Conservation (phyloP, 2,797 vertebrate genomes). For the Delichon dasypus region DNA sequence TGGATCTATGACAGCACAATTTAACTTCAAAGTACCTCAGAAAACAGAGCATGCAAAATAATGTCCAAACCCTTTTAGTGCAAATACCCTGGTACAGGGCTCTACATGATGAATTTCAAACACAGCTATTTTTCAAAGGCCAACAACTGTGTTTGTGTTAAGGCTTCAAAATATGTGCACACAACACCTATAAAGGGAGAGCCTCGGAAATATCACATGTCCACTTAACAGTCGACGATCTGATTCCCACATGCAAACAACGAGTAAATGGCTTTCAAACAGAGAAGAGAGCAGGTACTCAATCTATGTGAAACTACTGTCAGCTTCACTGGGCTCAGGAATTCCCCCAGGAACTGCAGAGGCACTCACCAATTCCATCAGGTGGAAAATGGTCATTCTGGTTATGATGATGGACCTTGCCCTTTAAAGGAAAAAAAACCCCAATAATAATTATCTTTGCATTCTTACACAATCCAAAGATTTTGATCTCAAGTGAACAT, state of each 20-base stretch:
- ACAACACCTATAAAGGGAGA: neutral
- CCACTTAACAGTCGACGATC: neutral
- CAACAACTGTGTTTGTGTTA: neutral
- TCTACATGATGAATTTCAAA: neutral
- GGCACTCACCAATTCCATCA: slow-evolving; percentile 91
- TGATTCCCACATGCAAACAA: neutral
- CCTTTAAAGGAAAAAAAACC: slow-evolving; percentile 77
- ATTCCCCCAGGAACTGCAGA: neutral
- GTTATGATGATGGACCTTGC: slow-evolving; percentile 87
- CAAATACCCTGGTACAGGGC: neutral
- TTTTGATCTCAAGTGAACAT: neutral
- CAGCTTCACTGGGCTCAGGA: neutral
- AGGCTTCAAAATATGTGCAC: neutral
- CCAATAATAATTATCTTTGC: neutral
- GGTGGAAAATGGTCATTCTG: slow-evolving; percentile 92
- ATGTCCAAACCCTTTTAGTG: neutral
- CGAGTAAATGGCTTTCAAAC: neutral
- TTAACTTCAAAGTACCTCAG: neutral
- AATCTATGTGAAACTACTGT: neutral
- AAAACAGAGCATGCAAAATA: neutral
- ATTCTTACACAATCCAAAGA: neutral
- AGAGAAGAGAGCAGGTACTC: neutral
- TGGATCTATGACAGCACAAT: neutral
- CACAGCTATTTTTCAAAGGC: neutral
- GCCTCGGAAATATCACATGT: neutral